Conservation (phyloP, 2,888 invertebrate genomes). For the Allolobophora icterica region DNA sequence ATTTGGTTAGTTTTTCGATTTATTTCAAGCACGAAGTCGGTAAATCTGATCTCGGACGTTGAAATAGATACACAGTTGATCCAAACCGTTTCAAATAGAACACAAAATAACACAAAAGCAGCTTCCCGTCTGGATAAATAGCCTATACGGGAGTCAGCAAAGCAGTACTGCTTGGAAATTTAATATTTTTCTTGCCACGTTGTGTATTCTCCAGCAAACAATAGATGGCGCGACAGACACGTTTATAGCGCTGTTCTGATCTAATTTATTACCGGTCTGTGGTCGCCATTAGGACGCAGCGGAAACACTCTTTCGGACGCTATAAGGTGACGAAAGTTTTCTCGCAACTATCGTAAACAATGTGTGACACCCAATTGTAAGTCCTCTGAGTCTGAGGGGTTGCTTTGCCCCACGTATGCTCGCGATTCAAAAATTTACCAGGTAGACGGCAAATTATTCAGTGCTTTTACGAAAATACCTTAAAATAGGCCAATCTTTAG, state of each 20-base stretch:
- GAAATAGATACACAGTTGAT: not conserved
- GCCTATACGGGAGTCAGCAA: not conserved
- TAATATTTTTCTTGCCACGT: not conserved
- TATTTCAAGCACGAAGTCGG: not conserved
- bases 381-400: too few relatives aligned
- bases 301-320: not conserved
- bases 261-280: too few relatives aligned
- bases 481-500: too few relatives aligned
- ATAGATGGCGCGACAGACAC: not conserved
- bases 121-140: not conserved
- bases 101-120: not conserved
- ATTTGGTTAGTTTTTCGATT: not conserved
- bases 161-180: not conserved
- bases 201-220: not conserved
- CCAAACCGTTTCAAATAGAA: not conserved
- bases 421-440: not conserved
- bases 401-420: not conserved
- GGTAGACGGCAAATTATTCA: not conserved
- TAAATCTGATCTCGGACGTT: not conserved
- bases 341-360: not conserved
- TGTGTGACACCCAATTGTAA: not conserved
- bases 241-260: not conserved
- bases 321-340: not conserved
- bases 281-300: not conserved
- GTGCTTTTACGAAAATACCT: too few relatives aligned